phyloP scores from a whole-genome alignment of 2,888 invertebrate species.

The Torymus aiolomorphi region DNA sequence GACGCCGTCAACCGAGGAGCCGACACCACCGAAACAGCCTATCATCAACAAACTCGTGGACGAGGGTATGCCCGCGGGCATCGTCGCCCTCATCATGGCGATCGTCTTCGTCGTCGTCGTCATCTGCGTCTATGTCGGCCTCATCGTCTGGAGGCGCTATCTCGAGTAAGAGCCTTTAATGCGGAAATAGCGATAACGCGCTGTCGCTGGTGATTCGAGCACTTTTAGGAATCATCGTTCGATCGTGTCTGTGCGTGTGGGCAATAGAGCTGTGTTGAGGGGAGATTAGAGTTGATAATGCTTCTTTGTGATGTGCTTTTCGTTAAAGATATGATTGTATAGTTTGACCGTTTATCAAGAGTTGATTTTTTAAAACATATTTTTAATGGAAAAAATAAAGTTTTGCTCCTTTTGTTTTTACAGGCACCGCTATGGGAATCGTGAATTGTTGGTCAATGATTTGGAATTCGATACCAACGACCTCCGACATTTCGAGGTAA shows the following conservation, averaged over 20 bases:
- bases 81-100: constrained; percentile 67
- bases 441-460: constrained; percentile 76
- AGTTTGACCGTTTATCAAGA: too few species aligned
- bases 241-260: too few species aligned
- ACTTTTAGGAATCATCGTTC: too few species aligned
- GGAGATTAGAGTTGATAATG: too few species aligned
- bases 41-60: background rate
- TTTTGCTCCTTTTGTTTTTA: constrained; percentile 10
- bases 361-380: too few species aligned
- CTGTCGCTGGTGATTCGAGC: too few species aligned
- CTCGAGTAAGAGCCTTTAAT: constrained; percentile 72
- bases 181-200: too few species aligned
- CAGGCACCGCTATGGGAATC: constrained; percentile 73
- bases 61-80: constrained; percentile 63
- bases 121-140: constrained; percentile 72
- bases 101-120: constrained; percentile 71
- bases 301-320: too few species aligned
- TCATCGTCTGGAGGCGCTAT: constrained; percentile 75
- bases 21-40: background rate
- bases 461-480: constrained; percentile 75
- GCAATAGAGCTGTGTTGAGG: too few species aligned
- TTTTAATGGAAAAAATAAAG: too few species aligned
- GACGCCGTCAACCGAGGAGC: background rate
- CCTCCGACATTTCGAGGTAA: constrained; percentile 76
- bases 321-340: too few species aligned